These are phyloP conservation scores for Hipposideros armiger DNA, from an alignment of 2,113 vertebrate species.

Conservation along the genomic window DNA sequence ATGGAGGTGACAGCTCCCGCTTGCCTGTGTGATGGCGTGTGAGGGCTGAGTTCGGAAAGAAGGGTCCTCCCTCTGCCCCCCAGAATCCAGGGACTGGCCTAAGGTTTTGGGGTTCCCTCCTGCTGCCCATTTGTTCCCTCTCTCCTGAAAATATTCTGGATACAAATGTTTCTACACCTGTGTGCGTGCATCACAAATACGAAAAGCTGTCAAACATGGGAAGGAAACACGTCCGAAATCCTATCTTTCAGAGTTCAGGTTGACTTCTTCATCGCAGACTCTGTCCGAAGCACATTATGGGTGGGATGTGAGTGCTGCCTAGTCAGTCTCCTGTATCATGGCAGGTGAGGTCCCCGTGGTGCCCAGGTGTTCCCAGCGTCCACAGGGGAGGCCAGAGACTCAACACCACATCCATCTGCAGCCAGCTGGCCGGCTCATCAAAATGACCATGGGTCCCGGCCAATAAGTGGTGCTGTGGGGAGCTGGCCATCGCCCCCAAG, in stretches of 20 bases:
- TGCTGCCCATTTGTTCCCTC: too few species aligned
- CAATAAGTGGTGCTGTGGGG: fast-evolving
- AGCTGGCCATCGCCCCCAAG: too few species aligned
- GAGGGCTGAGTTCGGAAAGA: fast-evolving
- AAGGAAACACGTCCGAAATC: too few species aligned
- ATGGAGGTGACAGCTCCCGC: background rate
- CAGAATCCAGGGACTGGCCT: background rate
- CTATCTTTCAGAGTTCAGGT: background rate
- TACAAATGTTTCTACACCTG: fast-evolving
- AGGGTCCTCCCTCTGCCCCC: fast-evolving
- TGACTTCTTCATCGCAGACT: slow-evolving; percentile 44
- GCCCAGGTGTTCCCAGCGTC: fast-evolving
- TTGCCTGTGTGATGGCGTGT: fast-evolving
- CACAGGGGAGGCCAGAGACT: too few species aligned
- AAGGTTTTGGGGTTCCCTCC: fast-evolving
- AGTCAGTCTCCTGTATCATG: background rate
- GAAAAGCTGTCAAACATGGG: fast-evolving
- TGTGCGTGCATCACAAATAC: fast-evolving
- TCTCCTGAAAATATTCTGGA: too few species aligned
- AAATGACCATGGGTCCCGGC: fast-evolving
- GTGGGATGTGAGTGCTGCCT: slow-evolving; percentile 9
- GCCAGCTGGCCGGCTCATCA: fast-evolving
- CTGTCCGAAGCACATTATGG: background rate
- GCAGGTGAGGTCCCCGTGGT: background rate
- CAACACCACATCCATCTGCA: fast-evolving